Base-by-base conservation (phyloP, 1,140 invertebrate species). In the Sipha flava region DNA sequence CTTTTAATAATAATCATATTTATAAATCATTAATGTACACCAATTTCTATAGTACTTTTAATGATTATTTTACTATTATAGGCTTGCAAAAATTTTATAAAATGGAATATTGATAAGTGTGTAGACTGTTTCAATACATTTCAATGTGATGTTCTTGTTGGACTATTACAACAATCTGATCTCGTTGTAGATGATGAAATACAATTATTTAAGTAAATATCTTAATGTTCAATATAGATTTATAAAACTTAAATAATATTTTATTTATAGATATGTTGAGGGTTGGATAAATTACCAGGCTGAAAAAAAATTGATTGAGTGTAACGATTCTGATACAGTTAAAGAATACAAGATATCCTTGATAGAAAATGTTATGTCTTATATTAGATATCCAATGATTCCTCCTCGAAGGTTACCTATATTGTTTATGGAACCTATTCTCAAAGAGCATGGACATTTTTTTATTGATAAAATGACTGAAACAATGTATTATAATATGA, bases 321-420 rank as follows among this genome's bases (percentile, higher is more conserved):
- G 43, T 9, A 54, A 84, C 1, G 84, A 86, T 5, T 83, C 83
- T 1, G 88, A 59, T 18, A 5, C 91, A 49, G 83, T 88, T 10
- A 87, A 90, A 73, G 82, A 85, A 2, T 88, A 90, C 34, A 88
- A 93, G 86, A 88, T 89, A 80, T 87, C 89, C 37, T 84, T 95
- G 0, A 91, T 95, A 10, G 86, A 90, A 49, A 88, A 91, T 62
- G 89, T 93, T 0, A 92, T 96, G 88, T 88, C 89, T 4, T 89
- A 92, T 79, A 90, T 97, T 47, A 87, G 95, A 81, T 97, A 96
- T 86, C 93, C 95, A 14, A 96, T 97, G 95, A 96, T 98, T 93
- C 91, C 92, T 49, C 92, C 93, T 0, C 86, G 91, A 29, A 93
- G 96, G 84, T 84, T 97, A 75, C 92, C 94, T 0, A 90, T 93